phyloP scores from a whole-genome alignment of 1,140 invertebrate species.

The Whitmania pigra region DNA sequence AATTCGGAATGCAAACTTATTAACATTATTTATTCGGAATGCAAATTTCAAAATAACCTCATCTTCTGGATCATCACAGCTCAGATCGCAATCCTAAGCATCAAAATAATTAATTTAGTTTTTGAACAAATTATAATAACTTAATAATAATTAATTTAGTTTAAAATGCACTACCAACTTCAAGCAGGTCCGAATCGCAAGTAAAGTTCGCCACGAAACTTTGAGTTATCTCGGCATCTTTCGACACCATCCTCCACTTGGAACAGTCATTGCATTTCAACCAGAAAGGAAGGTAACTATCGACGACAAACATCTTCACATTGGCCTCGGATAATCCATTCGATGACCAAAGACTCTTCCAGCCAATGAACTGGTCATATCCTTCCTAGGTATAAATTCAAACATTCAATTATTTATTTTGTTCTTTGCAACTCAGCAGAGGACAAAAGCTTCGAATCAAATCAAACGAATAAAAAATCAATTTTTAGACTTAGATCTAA shows the following conservation, averaged over 20 bases:
- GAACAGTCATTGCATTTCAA: conserved; percentile 37
- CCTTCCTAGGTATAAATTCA: conserved; percentile 35
- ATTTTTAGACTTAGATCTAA: neutral
- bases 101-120: neutral
- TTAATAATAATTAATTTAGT: too few relatives aligned
- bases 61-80: neutral
- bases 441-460: neutral
- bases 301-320: conserved; percentile 33
- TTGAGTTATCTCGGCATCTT: conserved; percentile 28
- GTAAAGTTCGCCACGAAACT: conserved; percentile 33
- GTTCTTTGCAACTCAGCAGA: neutral
- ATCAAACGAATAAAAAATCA: neutral
- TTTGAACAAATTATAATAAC: conserved; percentile 17
- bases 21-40: too few relatives aligned
- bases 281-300: conserved; percentile 42
- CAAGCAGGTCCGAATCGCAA: conserved; percentile 27
- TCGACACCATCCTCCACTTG: conserved; percentile 38
- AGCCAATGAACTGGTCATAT: conserved; percentile 33
- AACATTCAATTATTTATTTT: neutral
- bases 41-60: neutral
- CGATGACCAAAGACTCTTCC: conserved; percentile 39
- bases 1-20: too few relatives aligned
- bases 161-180: neutral
- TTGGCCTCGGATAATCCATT: conserved; percentile 34
- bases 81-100: neutral